Percentiles rank a stretch among this genome's conserved stretches.
Conservation (phyloP, 2,113 vertebrate genomes). For the Cricetomys ansorgei region DNA sequence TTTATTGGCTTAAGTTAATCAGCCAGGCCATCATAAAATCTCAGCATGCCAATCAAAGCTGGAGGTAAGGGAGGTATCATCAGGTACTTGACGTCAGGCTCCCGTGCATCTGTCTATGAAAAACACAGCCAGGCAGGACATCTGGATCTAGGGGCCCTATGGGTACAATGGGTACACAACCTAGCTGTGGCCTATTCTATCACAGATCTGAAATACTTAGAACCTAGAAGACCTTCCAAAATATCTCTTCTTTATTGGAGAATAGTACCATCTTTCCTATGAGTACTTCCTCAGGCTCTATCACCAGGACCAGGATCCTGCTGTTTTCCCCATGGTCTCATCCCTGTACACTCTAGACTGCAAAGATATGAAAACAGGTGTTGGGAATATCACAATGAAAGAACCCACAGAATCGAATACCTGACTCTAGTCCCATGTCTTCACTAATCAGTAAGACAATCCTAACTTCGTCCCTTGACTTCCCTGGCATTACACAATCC, state of each 20-base stretch:
- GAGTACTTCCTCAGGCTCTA: background rate
- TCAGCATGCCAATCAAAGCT: background rate
- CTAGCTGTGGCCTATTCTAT: background rate
- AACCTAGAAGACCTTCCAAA: background rate
- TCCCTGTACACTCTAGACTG: background rate
- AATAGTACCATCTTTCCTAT: background rate
- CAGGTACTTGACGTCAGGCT: background rate
- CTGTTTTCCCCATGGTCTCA: background rate
- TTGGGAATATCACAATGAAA: fast-evolving
- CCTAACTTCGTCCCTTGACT: background rate
- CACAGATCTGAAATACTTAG: background rate
- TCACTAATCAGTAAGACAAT: background rate
- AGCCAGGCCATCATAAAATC: slow-evolving; percentile 4
- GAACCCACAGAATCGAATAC: background rate
- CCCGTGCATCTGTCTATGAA: background rate
- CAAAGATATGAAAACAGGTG: background rate
- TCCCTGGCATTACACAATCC: background rate
- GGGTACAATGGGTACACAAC: background rate
- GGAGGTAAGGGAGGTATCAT: background rate
- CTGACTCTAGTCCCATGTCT: background rate
- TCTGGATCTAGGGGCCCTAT: background rate
- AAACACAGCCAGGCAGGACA: background rate
- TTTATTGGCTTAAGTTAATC: slow-evolving; percentile 46
- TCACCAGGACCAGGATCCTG: background rate
- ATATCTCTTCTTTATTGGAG: background rate